These are phyloP conservation scores for Chaetorhynchus papuensis DNA, from an alignment of 2,113 vertebrate genomes.

Conservation along the genomic window DNA sequence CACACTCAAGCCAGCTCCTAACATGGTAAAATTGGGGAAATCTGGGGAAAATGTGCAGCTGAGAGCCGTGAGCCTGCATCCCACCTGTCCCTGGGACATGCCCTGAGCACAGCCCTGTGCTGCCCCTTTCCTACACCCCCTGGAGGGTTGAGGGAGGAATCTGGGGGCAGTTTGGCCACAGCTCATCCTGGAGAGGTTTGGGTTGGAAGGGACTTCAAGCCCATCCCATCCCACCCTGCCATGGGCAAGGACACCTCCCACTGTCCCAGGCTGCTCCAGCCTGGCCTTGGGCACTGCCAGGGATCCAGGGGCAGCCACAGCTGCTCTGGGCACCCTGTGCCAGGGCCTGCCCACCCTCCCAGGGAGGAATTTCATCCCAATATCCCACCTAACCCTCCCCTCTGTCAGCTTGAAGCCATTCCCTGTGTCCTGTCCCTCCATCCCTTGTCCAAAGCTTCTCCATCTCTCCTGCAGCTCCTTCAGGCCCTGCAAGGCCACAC, in stretches of 20 bases:
- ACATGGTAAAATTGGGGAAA: rapidly evolving
- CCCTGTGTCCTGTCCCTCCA: background rate
- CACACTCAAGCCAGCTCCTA: background rate
- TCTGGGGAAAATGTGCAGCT: background rate
- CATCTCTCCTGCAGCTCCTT: background rate
- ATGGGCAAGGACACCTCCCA: background rate
- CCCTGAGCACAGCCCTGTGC: rapidly evolving
- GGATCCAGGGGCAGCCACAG: background rate
- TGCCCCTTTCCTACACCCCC: background rate
- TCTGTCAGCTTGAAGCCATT: rapidly evolving
- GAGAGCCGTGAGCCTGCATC: background rate
- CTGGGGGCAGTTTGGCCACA: background rate
- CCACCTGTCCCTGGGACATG: background rate
- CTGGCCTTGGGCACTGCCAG: background rate
- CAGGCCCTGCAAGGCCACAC: background rate
- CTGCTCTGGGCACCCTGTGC: background rate
- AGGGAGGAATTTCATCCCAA: background rate
- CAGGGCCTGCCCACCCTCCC: rapidly evolving
- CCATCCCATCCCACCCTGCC: background rate
- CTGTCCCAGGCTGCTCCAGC: background rate
- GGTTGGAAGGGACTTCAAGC: background rate
- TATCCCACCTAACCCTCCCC: rapidly evolving
- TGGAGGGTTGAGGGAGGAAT: rapidly evolving
- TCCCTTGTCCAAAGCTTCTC: background rate
- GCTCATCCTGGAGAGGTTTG: background rate